Base-by-base conservation (phyloP, 2,797 vertebrate species). In the Pseudochaenichthys georgianus region DNA sequence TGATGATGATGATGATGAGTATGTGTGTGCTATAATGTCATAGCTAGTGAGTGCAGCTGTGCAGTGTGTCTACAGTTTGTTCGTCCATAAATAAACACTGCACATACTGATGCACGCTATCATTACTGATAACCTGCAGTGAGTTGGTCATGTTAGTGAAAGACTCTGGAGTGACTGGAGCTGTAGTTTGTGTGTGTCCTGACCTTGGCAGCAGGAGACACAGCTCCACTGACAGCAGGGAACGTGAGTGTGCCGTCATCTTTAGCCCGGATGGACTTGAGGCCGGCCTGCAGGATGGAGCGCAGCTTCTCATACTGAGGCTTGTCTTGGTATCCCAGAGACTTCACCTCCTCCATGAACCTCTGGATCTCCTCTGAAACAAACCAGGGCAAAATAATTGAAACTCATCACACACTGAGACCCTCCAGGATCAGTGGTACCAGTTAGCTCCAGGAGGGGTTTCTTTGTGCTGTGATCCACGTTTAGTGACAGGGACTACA, bases 261-360 rank as follows among this genome's bases (percentile, higher is more conserved):
- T 66, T 94, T 94, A 19, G 92, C 87, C 15, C 95, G 94, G 45
- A 96, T 89, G 21, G 90, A 71, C 83, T 95, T 96, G 1, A 99
- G 95, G 45, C 97, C 98, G 61, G 94, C 92, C 78, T 94, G 91
- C 77, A 99, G 95, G 75, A 98, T 94, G 78, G 94, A 90, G 75
- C 96, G 95, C 43, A 99, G 88, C 67, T 93, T 93, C 21, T 96
- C 92, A 76, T 99, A 99, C 0, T 88, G 83, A 4, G 98, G 98
- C 64, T 94, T 96, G 67, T 97, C 96, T 3, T 93, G 81, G 82
- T 98, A 99, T 53, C 76, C 90, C 78, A 99, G 85, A 6, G 91
- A 78, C 41, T 95, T 96, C 53, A 98, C 95, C 64, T 94, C 96
- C 89, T 97, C 96, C 96, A 99, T 93, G 83, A 97, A 99, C 73